Base-by-base conservation (phyloP, 2,888 invertebrate genomes). In the Synergus japonicus region DNA sequence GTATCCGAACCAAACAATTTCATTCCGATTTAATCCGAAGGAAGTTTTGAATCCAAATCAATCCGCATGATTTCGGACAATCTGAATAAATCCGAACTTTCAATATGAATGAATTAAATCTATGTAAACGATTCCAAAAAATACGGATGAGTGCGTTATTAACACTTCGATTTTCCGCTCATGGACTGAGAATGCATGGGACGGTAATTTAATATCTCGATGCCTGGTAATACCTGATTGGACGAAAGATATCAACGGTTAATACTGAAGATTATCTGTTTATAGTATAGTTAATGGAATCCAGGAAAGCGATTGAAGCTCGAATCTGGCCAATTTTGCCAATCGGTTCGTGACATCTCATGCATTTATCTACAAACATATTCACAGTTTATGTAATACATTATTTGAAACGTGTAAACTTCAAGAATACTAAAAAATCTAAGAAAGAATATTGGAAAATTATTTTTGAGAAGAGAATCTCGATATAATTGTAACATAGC, bases 231-330 rank as follows among this genome's bases (percentile, higher is more conserved):
- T 89, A 90, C 90, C 90, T 88, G 90, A 90, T 89, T 88, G 87
- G 87, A 84, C 86, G 83, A 82, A 81, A 84, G 88, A 86, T 90
- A 89, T 86, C 89, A 87, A 81, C 85, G 85, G 86, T 85, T 86
- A 86, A 88, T 18, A 58, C 86, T 86, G 85, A 83, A 86, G 88
- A 90, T 89, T 91, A 90, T 88, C 90, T 90, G 90, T 91, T 90
- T 90, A 90, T 87, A 85, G 88, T 82, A 78, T 83, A 86, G 86
- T 87, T 90, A 90, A 90, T 89, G 85, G 89, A 82, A 78, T 77
- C 77, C 58, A 81, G 63, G 78, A 29, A 66, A 67, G 65, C 78
- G 81, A 77, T 65, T 76, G 49, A 37, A 73, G n/a, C n/a, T 58
- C 41, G 37, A 69, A 69, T 69, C n/a, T 58, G 49, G 29, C n/a